Percentiles rank a stretch among this genome's conserved stretches.
Evolutionary conservation across 1,140 invertebrate species (phyloP).

Genomic region (Gonioctena quinquepunctata): DNA sequence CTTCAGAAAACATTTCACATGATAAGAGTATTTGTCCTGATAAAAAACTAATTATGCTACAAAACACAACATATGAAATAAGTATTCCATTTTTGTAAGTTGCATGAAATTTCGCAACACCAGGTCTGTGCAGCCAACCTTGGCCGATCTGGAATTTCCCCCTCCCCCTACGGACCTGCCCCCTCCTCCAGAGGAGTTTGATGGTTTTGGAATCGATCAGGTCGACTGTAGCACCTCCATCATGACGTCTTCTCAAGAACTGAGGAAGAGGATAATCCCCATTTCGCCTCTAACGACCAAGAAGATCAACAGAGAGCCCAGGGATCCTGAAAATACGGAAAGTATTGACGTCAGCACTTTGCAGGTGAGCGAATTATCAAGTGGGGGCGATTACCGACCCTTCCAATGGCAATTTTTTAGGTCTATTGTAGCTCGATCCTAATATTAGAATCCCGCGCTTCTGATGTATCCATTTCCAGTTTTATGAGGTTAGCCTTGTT

Average conservation of each 20-base stretch:
- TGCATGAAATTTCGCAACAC: slow-evolving; percentile 57
- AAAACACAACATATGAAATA: too few species aligned
- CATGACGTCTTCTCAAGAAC: slow-evolving; percentile 54
- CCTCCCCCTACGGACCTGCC: slow-evolving; percentile 80
- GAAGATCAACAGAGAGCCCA: slow-evolving; percentile 38
- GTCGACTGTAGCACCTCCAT: slow-evolving; percentile 40
- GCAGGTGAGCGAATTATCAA: too few species aligned
- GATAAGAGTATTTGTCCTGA: too few species aligned
- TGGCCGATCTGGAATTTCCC: slow-evolving; percentile 83
- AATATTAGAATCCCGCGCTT: too few species aligned
- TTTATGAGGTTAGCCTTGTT: too few species aligned
- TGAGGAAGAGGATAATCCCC: slow-evolving; percentile 55
- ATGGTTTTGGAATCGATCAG: slow-evolving; percentile 50
- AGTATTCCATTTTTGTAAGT: slow-evolving; percentile 33
- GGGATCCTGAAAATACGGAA: slow-evolving; percentile 44
- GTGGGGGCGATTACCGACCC: too few species aligned
- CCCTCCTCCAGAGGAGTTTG: slow-evolving; percentile 71
- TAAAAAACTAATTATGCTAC: too few species aligned
- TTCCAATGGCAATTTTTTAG: neutral
- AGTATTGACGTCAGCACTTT: neutral
- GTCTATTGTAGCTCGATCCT: too few species aligned
- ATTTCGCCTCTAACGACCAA: slow-evolving; percentile 53
- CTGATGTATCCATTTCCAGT: too few species aligned
- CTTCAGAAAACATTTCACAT: too few species aligned
- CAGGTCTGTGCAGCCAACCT: slow-evolving; percentile 63